Evolutionary conservation across 2,113 vertebrate species (phyloP).

Genomic region (Lonchura striata): DNA sequence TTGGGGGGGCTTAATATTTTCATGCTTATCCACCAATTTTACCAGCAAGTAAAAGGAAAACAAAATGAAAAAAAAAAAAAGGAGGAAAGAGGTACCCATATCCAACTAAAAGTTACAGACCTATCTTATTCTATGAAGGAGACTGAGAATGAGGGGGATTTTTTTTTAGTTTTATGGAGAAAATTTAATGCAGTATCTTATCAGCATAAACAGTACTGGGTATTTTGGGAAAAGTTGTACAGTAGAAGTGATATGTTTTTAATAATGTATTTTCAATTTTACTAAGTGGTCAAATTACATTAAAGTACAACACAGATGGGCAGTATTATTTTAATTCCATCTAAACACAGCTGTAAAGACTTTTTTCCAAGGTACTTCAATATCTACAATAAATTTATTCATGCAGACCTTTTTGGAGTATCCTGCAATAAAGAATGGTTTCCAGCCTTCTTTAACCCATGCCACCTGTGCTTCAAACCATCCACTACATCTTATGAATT

Average conservation of each 20-base stretch:
- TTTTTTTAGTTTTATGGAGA: background rate
- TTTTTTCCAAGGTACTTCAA: background rate
- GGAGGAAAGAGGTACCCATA: background rate
- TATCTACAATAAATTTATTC: background rate
- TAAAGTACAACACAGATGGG: background rate
- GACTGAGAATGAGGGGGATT: background rate
- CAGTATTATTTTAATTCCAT: constrained; percentile 26
- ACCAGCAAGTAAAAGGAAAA: background rate
- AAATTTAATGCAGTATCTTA: background rate
- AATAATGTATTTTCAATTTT: background rate
- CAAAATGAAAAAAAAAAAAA: background rate
- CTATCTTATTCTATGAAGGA: background rate
- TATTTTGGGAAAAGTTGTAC: background rate
- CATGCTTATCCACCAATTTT: background rate
- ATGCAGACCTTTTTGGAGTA: background rate
- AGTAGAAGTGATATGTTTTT: background rate
- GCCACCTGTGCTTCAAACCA: background rate
- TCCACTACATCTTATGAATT: background rate
- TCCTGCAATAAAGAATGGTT: background rate
- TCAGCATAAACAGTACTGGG: background rate
- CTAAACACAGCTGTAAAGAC: constrained; percentile 2
- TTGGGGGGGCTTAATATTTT: background rate
- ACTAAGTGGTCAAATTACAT: background rate
- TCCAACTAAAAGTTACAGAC: background rate
- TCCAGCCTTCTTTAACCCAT: background rate